These are phyloP conservation scores for Acromyrmex heyeri DNA, from an alignment of 1,140 invertebrate species.

Conservation along the genomic window DNA sequence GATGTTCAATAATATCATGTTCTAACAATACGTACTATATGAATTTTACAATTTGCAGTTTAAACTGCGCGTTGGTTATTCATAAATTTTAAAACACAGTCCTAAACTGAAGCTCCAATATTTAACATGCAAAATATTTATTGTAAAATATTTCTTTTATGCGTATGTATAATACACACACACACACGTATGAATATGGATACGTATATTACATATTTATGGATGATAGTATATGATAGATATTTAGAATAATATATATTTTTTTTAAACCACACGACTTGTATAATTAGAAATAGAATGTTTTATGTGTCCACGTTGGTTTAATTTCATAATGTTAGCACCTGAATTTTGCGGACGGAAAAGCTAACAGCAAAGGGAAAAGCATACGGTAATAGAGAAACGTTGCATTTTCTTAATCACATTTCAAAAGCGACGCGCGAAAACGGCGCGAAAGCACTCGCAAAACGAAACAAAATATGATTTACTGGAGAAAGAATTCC, in stretches of 20 bases:
- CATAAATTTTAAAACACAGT: too few species aligned
- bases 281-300: not conserved
- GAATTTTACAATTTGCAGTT: too few species aligned
- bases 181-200: too few species aligned
- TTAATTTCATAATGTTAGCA: constrained; percentile 15
- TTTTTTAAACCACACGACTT: not conserved
- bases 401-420: constrained; percentile 32
- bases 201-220: not conserved
- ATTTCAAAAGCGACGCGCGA: not conserved
- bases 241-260: not conserved
- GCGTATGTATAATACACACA: not conserved
- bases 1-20: too few species aligned
- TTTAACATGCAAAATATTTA: too few species aligned
- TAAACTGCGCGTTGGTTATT: too few species aligned
- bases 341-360: not conserved
- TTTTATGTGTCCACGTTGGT: not conserved
- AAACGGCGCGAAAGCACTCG: constrained; percentile 9
- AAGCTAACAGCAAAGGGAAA: constrained; percentile 7
- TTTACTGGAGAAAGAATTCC: constrained; percentile 11
- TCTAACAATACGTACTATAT: too few species aligned
- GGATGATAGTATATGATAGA: not conserved
- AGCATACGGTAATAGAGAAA: constrained; percentile 19
- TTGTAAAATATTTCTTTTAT: not conserved
- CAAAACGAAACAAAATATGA: constrained; percentile 22
- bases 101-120: too few species aligned